phyloP scores from a whole-genome alignment of 2,113 vertebrate species.

The Mesocricetus auratus region DNA sequence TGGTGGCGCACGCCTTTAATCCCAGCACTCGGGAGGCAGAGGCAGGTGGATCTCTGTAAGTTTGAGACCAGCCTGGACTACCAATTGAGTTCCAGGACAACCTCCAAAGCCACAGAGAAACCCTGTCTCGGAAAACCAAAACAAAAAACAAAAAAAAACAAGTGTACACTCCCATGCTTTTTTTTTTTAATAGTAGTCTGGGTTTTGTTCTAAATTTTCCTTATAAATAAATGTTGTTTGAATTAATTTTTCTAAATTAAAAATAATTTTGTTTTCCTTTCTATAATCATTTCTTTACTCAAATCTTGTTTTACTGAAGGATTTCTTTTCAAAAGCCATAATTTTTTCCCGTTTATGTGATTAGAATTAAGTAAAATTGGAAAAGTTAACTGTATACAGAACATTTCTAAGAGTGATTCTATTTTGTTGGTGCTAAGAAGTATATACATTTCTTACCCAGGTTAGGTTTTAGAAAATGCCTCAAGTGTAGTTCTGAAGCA shows the following conservation, averaged over 20 bases:
- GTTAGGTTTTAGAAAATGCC: conserved; percentile 24
- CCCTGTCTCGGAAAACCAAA: no score
- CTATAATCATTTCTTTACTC: background rate
- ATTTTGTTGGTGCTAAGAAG: conserved; percentile 39
- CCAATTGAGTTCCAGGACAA: no score
- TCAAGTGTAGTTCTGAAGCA: background rate
- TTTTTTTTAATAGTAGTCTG: background rate
- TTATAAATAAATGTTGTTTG: conserved; percentile 23
- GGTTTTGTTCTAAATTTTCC: conserved; percentile 45
- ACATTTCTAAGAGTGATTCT: background rate
- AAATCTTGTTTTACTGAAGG: conserved; percentile 48
- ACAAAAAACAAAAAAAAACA: no score
- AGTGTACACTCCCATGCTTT: no score
- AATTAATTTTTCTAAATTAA: conserved; percentile 37
- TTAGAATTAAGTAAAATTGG: conserved; percentile 42
- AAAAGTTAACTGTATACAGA: background rate
- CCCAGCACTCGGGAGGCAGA: no score
- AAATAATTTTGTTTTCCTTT: conserved; percentile 43
- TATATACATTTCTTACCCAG: conserved; percentile 14
- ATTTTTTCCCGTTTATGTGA: background rate
- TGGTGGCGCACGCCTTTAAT: no score
- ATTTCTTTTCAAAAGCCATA: conserved; percentile 20
- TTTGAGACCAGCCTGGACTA: no score
- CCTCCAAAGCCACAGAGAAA: no score
- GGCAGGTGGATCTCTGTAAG: no score